Evolutionary conservation across 37 sponge, comb jelly and placozoan genomes (phyloP).

Genomic region (Corticium candelabrum): DNA sequence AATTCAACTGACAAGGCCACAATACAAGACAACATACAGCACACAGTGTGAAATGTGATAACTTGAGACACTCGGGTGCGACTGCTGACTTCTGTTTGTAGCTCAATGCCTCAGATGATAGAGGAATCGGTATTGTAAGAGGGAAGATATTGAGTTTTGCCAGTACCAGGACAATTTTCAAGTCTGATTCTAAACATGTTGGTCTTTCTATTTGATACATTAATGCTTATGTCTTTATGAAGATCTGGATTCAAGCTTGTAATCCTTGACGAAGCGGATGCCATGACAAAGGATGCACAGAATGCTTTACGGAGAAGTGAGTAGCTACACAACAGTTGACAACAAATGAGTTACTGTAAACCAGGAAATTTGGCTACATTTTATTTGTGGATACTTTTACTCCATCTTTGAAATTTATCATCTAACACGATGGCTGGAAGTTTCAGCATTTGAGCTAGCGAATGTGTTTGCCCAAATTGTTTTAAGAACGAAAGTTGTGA

Average conservation of each 20-base stretch:
- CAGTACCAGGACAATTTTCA: slow-evolving; percentile 85
- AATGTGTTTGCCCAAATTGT: too few relatives aligned
- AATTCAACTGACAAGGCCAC: too few relatives aligned
- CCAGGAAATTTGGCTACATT: too few relatives aligned
- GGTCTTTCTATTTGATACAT: neutral
- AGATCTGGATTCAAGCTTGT: slow-evolving; percentile 88
- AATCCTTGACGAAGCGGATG: slow-evolving; percentile 96
- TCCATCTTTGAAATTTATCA: too few relatives aligned
- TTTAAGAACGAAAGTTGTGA: too few relatives aligned
- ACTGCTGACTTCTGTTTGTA: slow-evolving; percentile 7
- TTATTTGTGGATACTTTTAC: too few relatives aligned
- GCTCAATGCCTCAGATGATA: slow-evolving; percentile 97
- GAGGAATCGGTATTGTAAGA: slow-evolving; percentile 96
- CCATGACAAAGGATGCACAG: slow-evolving; percentile 98
- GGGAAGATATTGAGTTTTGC: slow-evolving; percentile 87
- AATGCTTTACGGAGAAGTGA: slow-evolving; percentile 89
- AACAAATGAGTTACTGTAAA: too few relatives aligned
- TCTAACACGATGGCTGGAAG: too few relatives aligned
- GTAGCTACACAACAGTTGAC: too few relatives aligned
- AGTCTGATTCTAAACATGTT: slow-evolving; percentile 6
- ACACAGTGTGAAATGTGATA: too few relatives aligned
- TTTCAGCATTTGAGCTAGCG: too few relatives aligned
- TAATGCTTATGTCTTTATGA: neutral
- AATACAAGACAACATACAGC: too few relatives aligned
- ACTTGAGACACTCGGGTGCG: neutral